Evolutionary conservation across 2,888 invertebrate species (phyloP).

Genomic region (Xylota segnis): DNA sequence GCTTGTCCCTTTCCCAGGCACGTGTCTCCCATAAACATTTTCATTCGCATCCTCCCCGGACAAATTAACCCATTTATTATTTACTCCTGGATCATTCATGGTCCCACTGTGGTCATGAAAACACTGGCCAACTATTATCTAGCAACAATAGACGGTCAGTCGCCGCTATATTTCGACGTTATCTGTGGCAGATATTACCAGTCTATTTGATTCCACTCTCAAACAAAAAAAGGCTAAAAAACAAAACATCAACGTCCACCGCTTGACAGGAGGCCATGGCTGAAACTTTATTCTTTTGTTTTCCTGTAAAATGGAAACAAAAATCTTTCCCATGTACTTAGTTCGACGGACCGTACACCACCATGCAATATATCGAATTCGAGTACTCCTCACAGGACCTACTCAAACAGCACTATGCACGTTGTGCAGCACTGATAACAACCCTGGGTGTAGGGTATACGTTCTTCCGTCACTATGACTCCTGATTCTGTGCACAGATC

Average conservation of each 20-base stretch:
- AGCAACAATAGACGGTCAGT: neutral
- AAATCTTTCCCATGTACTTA: neutral
- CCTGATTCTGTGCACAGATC: neutral
- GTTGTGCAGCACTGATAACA: slow-evolving; percentile 11
- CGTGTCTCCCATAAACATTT: neutral
- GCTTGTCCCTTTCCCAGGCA: neutral
- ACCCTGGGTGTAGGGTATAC: neutral
- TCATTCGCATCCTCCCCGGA: neutral
- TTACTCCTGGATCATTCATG: neutral
- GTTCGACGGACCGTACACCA: neutral
- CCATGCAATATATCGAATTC: neutral
- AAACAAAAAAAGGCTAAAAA: neutral
- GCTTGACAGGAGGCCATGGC: neutral
- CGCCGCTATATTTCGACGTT: neutral
- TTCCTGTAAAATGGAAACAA: neutral
- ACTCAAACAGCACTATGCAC: neutral
- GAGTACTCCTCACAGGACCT: neutral
- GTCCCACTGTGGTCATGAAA: neutral
- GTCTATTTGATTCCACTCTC: neutral
- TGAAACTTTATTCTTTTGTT: neutral
- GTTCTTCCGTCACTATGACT: neutral
- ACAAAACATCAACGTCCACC: neutral
- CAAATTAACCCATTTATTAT: neutral
- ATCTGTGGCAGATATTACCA: slow-evolving; percentile 1
- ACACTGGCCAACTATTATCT: neutral